Evolutionary conservation across 2,113 vertebrate genomes (phyloP), one percentile per base, ranked within the genome.

Genomic region (Rhineura floridana): DNA sequence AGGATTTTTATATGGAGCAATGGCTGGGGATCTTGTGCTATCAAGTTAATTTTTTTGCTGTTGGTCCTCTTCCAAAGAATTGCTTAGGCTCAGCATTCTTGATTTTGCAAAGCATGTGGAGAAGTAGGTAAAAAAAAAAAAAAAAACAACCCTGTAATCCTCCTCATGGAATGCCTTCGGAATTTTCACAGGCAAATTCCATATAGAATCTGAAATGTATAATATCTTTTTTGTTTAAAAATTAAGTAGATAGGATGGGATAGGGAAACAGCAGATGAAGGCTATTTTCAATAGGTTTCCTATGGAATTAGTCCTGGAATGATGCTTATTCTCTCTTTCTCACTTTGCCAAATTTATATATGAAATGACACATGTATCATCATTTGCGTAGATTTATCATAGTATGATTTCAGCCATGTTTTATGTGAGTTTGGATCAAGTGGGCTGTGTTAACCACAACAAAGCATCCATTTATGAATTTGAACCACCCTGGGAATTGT

Each of bases 1-100:
- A 52, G 11, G 36, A 13, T 86, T 89, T 75, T 88, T 87, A 73
- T 52, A 81, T 82, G 36, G 2, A 75, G 80, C 75, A 88, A 72
- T 39, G 69, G 52, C 81, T 33, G 44, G 36, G n/a, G 28, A 30
- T 70, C 33, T 69, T 75, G 46, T 75, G 62, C 69, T 65, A 70
- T 90, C 50, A 80, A 72, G 52, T 84, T 85, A 25, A 39, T 13
- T 59, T 42, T 67, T 75, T 89, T 77, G n/a, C 55, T 75, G 39
- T n/a, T 84, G 48, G 12, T 72, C 44, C 36, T 48, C 6, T 67
- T 19, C 85, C 52, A n/a, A 65, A 76, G 52, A 85, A 2, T 72
- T 81, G 15, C 48, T 81, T 33, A 42, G 44, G 11, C 33, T 75
- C 59, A 19, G 3, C 11, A 76, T 21, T 81, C 44, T 46, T 9